Base-by-base conservation (phyloP, 2,113 vertebrate genomes). In the Phylloscopus whistleri region DNA sequence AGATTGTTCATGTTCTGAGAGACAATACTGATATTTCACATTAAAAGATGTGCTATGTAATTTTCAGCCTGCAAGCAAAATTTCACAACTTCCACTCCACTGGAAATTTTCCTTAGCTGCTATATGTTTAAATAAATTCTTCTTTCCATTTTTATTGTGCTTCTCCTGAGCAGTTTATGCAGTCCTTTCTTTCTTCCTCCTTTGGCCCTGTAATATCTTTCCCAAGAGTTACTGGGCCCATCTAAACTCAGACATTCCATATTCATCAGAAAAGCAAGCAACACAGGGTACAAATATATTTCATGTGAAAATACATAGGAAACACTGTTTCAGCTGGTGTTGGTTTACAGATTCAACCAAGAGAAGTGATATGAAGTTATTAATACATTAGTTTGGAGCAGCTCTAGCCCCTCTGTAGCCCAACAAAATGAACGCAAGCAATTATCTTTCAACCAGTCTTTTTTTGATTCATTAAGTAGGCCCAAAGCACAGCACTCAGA, bases 191-290 rank as follows among this genome's bases (percentile, higher is more conserved):
- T 90, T 49, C 48, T 78, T 86, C 37, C 68, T 94, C 74, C 48
- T 93, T 55, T 84, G 60, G 43, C 56, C 68, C 39, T 87, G 52
- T 67, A 87, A 74, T 22, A 21, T 59, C 22, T 67, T 94, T 89
- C 90, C 76, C 68, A 59, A 86, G 80, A 70, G 60, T 69, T 85
- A 62, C 27, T 77, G 79, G 67, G 59, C 80, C 82, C 30, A 39
- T 62, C 74, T 62, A 92, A 90, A 93, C 48, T 96, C 76, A 92
- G n/a, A 70, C 46, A 23, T 89, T 94, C 64, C 56, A 37, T 63
- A 77, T 51, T 80, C 56, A 81, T 66, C 46, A 93, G 48, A 86
- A 92, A 72, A 94, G 11, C 62, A 85, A 88, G 43, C 59, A 86
- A 86, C 68, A 90, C 6, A 72, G 39, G 82, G 21, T 72, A 70